Evolutionary conservation across 1,140 invertebrate species (phyloP).

Genomic region (Planococcus citri): DNA sequence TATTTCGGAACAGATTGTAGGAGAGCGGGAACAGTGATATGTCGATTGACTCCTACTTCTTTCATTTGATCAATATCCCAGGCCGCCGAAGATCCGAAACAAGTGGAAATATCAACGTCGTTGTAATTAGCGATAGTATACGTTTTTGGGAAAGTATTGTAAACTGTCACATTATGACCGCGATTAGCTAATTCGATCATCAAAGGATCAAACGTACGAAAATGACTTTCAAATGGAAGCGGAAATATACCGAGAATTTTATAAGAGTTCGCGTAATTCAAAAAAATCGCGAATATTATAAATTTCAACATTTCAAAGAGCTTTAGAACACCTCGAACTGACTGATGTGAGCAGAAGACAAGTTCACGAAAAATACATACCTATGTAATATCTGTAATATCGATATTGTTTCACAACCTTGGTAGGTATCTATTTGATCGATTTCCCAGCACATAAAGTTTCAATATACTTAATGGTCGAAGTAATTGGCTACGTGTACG

Average conservation of each 20-base stretch:
- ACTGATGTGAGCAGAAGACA: too few species aligned
- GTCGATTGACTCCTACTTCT: not conserved
- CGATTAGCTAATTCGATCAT: constrained; percentile 30
- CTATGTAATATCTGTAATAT: too few species aligned
- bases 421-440: too few species aligned
- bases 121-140: constrained; percentile 38
- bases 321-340: too few species aligned
- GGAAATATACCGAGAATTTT: constrained; percentile 32
- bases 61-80: not conserved
- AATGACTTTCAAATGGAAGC: constrained; percentile 32
- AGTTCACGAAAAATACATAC: too few species aligned
- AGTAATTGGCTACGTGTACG: too few species aligned
- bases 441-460: too few species aligned
- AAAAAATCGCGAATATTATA: too few species aligned
- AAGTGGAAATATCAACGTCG: constrained; percentile 34
- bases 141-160: constrained; percentile 37
- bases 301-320: too few species aligned
- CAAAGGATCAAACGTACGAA: constrained; percentile 31
- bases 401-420: too few species aligned
- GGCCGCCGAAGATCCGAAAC: not conserved
- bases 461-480: too few species aligned
- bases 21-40: not conserved
- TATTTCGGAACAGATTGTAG: not conserved
- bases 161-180: constrained; percentile 31
- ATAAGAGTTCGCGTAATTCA: constrained; percentile 5